Conservation (phyloP, 2,888 invertebrate genomes). For the Drosophila neotestacea region DNA sequence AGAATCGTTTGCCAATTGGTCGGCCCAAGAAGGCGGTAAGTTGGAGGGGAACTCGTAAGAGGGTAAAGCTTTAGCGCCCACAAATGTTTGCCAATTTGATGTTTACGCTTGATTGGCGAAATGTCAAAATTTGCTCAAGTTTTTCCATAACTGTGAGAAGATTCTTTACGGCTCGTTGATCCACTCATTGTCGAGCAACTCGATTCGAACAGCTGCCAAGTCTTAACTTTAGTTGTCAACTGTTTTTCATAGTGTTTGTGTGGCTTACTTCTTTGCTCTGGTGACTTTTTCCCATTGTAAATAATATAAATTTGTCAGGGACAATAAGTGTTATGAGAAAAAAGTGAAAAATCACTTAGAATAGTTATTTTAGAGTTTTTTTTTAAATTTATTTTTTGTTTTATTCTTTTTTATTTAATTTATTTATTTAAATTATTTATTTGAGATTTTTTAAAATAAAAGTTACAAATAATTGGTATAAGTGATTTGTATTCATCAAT, state of each 20-base stretch:
- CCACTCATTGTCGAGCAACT: constrained; percentile 21
- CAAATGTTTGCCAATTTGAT: constrained; percentile 44
- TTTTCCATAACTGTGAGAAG: constrained; percentile 64
- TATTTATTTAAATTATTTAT: too few relatives aligned
- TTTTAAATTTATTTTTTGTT: too few relatives aligned
- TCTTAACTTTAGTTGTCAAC: constrained; percentile 47
- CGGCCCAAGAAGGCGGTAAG: constrained; percentile 55
- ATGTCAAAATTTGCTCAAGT: constrained; percentile 49
- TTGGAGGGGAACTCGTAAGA: constrained; percentile 21
- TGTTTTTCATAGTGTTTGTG: constrained; percentile 41
- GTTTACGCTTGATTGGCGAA: constrained; percentile 65
- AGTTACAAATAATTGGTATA: too few relatives aligned
- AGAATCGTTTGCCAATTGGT: constrained; percentile 74
- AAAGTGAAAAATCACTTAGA: too few relatives aligned
- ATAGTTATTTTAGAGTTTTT: too few relatives aligned
- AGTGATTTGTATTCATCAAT: too few relatives aligned
- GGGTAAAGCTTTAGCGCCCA: constrained; percentile 26
- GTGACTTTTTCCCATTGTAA: constrained; percentile 9
- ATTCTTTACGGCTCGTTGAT: constrained; percentile 68
- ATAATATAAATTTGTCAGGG: background rate
- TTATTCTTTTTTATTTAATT: too few relatives aligned
- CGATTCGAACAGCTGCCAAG: constrained; percentile 29
- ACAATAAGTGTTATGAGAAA: too few relatives aligned
- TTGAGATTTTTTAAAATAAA: too few relatives aligned
- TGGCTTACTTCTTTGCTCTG: background rate